These are phyloP conservation scores for Ctenosaura bakeri DNA, from an alignment of 2,797 vertebrate species.

Conservation along the genomic window DNA sequence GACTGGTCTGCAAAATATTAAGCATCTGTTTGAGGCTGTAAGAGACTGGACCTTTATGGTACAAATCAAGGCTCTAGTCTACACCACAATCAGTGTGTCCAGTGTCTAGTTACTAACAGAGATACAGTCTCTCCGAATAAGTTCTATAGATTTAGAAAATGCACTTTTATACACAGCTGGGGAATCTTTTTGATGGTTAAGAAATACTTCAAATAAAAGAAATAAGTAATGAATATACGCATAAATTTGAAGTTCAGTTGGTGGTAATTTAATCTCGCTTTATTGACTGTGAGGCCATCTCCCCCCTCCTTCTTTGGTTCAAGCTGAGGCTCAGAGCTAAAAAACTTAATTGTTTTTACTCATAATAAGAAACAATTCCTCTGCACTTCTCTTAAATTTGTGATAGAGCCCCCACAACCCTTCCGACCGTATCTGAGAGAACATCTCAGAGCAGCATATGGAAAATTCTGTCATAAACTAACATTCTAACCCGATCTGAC, in stretches of 20 bases:
- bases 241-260: not conserved
- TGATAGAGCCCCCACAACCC: not conserved
- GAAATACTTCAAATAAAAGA: not conserved
- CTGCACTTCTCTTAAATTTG: not conserved
- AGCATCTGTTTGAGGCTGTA: conserved; percentile 8
- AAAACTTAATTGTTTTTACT: not conserved
- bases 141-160: no score
- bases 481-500: not conserved
- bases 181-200: not conserved
- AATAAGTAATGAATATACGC: not conserved
- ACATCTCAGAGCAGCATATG: not conserved
- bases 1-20: not conserved
- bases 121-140: no score
- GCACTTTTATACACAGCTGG: no score
- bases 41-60: not conserved
- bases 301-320: not conserved
- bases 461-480: not conserved
- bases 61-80: not conserved
- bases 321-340: not conserved
- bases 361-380: not conserved
- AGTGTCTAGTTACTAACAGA: not conserved
- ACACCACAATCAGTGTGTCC: not conserved
- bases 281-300: not conserved
- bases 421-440: no score
- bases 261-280: conserved; percentile 12